Evolutionary conservation across 2,888 invertebrate genomes (phyloP).

Genomic region (Teinopalpus imperialis): DNA sequence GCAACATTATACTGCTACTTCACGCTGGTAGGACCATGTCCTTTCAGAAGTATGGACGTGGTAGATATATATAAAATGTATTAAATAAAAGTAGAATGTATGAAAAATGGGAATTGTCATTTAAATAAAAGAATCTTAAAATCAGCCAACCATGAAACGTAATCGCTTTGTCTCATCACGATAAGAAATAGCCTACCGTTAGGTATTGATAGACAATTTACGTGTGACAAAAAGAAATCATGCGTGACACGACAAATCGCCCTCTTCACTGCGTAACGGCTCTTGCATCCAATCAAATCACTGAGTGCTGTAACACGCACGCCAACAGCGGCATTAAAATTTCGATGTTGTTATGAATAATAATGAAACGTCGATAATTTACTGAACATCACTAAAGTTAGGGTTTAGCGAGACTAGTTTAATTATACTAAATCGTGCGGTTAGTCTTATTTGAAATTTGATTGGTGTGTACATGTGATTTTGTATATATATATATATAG

Average conservation of each 20-base stretch:
- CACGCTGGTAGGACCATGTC: too few relatives aligned
- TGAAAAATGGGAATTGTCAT: too few relatives aligned
- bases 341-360: conserved; percentile 29
- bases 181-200: conserved; percentile 16
- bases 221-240: conserved; percentile 35
- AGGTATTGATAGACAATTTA: conserved; percentile 31
- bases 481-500: too few relatives aligned
- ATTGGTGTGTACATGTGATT: too few relatives aligned
- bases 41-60: too few relatives aligned
- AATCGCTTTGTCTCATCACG: conserved; percentile 4
- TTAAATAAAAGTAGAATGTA: too few relatives aligned
- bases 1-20: too few relatives aligned
- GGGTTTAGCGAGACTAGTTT: conserved; percentile 36
- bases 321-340: neutral
- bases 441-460: conserved; percentile 23
- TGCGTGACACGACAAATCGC: conserved; percentile 41
- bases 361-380: conserved; percentile 35
- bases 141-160: neutral
- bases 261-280: conserved; percentile 38
- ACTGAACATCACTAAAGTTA: conserved; percentile 39
- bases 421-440: conserved; percentile 35
- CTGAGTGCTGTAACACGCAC: conserved; percentile 21
- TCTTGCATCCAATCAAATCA: conserved; percentile 36
- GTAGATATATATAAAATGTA: too few relatives aligned
- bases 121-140: neutral